A percentile compares a stretch with the other conserved stretches of the same genome.
These are phyloP conservation scores for Cyclura pinguis DNA, from an alignment of 2,797 vertebrate species.

Conservation along the genomic window DNA sequence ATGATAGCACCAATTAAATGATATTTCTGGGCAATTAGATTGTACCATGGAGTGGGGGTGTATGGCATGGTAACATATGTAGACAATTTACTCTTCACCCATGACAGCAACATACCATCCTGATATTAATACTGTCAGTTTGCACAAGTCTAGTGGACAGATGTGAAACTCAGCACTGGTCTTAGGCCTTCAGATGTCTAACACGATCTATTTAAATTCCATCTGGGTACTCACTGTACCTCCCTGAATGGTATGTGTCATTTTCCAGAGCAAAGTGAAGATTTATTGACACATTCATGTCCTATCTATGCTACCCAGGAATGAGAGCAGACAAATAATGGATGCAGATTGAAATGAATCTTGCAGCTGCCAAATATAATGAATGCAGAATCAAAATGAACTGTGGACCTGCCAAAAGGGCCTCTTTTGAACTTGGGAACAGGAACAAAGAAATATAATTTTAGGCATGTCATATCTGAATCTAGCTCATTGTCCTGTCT, in stretches of 20 bases:
- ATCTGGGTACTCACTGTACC: background rate
- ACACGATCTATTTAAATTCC: constrained; percentile 18
- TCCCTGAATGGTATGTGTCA: constrained; percentile 2
- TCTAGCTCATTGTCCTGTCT: background rate
- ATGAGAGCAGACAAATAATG: constrained; percentile 47
- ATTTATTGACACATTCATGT: constrained; percentile 46
- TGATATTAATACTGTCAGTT: background rate
- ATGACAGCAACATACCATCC: background rate
- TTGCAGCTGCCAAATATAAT: constrained; percentile 56
- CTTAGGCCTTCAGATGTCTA: background rate
- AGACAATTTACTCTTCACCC: background rate
- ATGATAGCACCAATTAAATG: too few species aligned
- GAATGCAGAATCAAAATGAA: constrained; percentile 42
- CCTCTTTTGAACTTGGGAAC: constrained; percentile 1
- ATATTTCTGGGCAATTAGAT: too few species aligned
- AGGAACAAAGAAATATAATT: background rate
- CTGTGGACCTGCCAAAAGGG: constrained; percentile 1
- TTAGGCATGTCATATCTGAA: background rate
- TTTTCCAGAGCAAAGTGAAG: constrained; percentile 23
- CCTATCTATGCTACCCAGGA: constrained; percentile 49
- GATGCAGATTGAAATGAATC: constrained; percentile 42
- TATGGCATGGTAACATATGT: background rate
- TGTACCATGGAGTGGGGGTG: too few species aligned
- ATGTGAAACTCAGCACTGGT: background rate
- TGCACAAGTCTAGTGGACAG: background rate